Conservation (phyloP, 2,113 vertebrate genomes). For the Xenopus tropicalis region DNA sequence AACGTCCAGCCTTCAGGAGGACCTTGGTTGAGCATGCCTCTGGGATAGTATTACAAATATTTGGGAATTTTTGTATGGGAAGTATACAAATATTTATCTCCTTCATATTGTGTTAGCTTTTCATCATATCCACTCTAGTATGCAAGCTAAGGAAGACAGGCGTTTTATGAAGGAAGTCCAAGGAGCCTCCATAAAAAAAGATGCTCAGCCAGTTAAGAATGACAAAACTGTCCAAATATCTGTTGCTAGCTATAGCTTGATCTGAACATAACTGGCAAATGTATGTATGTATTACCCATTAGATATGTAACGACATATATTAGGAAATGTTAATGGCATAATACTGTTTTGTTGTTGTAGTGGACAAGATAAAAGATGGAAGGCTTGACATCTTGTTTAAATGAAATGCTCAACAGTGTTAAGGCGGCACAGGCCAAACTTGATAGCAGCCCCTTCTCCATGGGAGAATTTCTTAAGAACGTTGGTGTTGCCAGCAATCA, state of each 20-base stretch:
- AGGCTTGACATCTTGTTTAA: slow-evolving; percentile 11
- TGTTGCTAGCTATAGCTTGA: neutral
- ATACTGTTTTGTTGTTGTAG: neutral
- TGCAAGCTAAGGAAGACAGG: no score
- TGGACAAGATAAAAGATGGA: slow-evolving; percentile 5
- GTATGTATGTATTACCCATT: no score
- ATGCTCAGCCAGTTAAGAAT: neutral
- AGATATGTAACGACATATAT: no score
- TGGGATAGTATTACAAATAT: no score
- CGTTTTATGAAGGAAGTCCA: no score
- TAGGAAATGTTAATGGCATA: neutral
- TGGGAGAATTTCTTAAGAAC: slow-evolving; percentile 27
- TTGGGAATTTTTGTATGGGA: no score
- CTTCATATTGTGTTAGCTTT: no score
- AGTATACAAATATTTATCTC: no score
- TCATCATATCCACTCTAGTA: no score
- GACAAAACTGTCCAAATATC: no score
- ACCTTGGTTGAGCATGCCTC: no score
- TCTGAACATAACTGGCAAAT: neutral
- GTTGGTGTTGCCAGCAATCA: slow-evolving; percentile 1
- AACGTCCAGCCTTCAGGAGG: no score
- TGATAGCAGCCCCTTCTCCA: slow-evolving; percentile 17
- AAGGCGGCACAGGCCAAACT: slow-evolving; percentile 28
- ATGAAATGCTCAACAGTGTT: slow-evolving; percentile 26
- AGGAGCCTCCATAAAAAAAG: neutral